Evolutionary conservation across 2,888 invertebrate genomes (phyloP).

Genomic region (Rhorus exstirpatorius): DNA sequence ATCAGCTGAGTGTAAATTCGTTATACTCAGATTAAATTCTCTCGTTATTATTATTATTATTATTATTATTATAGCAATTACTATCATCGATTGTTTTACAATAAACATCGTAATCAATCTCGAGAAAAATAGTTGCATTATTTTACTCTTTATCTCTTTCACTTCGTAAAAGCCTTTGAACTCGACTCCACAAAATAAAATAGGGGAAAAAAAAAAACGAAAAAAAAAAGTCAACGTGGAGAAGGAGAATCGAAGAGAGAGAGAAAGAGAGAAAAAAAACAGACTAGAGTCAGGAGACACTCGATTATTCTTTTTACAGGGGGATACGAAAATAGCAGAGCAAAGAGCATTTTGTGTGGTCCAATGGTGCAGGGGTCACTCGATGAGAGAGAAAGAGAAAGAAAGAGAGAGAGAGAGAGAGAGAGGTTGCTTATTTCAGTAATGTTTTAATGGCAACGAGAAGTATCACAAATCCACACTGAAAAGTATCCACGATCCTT

Average conservation of each 20-base stretch:
- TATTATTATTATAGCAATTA: too few relatives aligned
- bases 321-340: conserved; percentile 57
- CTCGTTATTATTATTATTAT: not conserved
- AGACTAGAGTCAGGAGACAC: conserved; percentile 33
- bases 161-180: conserved; percentile 29
- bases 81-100: not conserved
- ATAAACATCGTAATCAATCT: conserved; percentile 7
- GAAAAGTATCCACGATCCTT: not conserved
- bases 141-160: not conserved
- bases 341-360: conserved; percentile 65
- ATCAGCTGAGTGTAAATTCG: not conserved
- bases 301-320: conserved; percentile 68
- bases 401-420: conserved; percentile 16
- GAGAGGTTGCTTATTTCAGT: conserved; percentile 64
- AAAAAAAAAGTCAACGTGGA: conserved; percentile 11
- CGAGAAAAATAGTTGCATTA: not conserved
- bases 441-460: conserved; percentile 40
- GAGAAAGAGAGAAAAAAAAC: conserved; percentile 19
- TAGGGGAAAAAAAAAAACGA: not conserved
- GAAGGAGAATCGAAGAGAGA: not conserved
- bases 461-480: conserved; percentile 12
- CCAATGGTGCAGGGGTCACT: conserved; percentile 33
- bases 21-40: not conserved
- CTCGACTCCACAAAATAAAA: conserved; percentile 30
- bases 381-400: too few relatives aligned